phyloP scores from a whole-genome alignment of 2,888 invertebrate genomes.

The Drosophila austrosaltans region DNA sequence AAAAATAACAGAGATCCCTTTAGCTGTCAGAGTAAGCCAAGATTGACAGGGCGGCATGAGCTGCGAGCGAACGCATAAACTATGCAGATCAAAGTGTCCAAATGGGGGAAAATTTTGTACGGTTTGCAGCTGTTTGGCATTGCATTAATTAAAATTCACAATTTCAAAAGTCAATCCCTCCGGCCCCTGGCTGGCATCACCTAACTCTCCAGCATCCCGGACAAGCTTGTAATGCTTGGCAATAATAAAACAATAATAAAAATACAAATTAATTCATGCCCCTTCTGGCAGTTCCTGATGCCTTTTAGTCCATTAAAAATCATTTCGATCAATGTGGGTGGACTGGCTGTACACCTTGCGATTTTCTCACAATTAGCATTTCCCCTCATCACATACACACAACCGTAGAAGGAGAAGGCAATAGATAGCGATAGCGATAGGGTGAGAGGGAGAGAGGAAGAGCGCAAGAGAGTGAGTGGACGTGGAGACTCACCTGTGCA shows the following conservation, averaged over 20 bases:
- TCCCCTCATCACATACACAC: conserved; percentile 47
- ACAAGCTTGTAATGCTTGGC: conserved; percentile 5
- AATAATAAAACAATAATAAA: conserved; percentile 19
- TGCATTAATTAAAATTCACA: conserved; percentile 11
- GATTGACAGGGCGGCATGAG: conserved; percentile 5
- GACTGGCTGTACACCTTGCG: conserved; percentile 60
- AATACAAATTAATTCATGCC: conserved; percentile 65
- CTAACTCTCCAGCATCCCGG: conserved; percentile 7
- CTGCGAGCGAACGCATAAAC: not conserved
- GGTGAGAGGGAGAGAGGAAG: not conserved
- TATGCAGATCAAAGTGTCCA: conserved; percentile 13
- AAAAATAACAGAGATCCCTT: not conserved
- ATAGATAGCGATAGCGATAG: not conserved
- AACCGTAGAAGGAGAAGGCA: not conserved
- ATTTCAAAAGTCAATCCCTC: conserved; percentile 5
- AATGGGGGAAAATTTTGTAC: conserved; percentile 16
- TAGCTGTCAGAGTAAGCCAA: not conserved
- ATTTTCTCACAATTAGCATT: conserved; percentile 80
- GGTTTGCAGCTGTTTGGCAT: conserved; percentile 11
- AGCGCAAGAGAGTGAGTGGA: not conserved
- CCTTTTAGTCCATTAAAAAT: conserved; percentile 62
- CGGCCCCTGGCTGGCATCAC: not conserved
- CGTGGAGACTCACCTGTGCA: conserved; percentile 1
- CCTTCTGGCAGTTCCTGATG: conserved; percentile 27
- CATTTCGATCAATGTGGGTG: conserved; percentile 63